Evolutionary conservation across 2,113 vertebrate genomes (phyloP), one percentile per base, ranked within the genome.

Genomic region (Rhipidura dahli): DNA sequence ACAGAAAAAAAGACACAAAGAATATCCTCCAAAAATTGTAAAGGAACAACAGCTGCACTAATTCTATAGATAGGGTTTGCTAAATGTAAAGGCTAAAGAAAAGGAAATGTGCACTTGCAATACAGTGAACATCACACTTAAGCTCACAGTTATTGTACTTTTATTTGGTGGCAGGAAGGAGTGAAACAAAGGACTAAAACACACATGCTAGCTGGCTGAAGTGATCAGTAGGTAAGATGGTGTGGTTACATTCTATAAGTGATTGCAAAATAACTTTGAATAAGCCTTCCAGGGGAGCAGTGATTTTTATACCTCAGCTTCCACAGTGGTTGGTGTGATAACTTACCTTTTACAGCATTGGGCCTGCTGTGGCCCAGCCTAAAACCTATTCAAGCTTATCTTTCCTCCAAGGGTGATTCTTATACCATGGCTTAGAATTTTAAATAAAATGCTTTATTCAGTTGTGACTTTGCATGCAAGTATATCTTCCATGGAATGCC

Each of bases 291-390:
- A 86, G 23, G 51, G 54, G 69, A 93, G 57, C 24, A 35, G 56
- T 47, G 64, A 89, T 86, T 97, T 96, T 89, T 87, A 93, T 53
- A 90, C 65, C 60, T 97, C n/a, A n/a, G 40, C 59, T 73, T 71
- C 93, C 72, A 3, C 90, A 89, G 84, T 54, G 53, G 75, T 84
- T 84, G 75, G 78, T 83, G 47, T 59, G 83, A 44, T 78, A 87
- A 85, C 80, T 96, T 85, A 49, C 88, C 89, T 93, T 97, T 94
- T 87, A 94, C 24, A 56, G 66, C 65, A 77, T 24, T 6, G 1
- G 69, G 61, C 93, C 92, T 96, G 91, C 93, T 93, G 93, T 59
- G 86, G 82, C 45, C 93, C 64, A 88, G 40, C 33, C 87, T 73
- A 88, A 97, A 96, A 87, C 1, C 0, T 78, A 92, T 76, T 91